Conservation (phyloP, 2,797 vertebrate species). For the Propithecus perrieri region DNA sequence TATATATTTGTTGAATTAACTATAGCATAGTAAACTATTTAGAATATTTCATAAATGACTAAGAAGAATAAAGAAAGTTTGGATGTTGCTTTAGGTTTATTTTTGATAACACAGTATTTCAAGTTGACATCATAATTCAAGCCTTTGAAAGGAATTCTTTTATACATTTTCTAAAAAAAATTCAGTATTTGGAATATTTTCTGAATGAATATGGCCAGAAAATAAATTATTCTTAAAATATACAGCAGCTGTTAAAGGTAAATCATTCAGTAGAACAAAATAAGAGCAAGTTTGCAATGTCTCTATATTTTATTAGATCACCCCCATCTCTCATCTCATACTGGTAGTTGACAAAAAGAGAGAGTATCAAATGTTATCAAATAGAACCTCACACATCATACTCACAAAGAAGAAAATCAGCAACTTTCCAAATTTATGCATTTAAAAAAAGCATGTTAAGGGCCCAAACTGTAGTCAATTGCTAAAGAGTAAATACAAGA, state of each 20-base stretch:
- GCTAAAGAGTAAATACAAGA: slow-evolving; percentile 86
- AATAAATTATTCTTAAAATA: background rate
- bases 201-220: background rate
- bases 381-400: slow-evolving; percentile 53
- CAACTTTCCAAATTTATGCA: slow-evolving; percentile 80
- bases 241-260: slow-evolving; percentile 7
- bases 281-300: background rate
- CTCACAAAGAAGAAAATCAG: slow-evolving; percentile 79
- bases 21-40: background rate
- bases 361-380: slow-evolving; percentile 77
- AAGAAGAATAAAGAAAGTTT: background rate
- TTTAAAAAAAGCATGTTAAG: slow-evolving; percentile 85
- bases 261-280: background rate
- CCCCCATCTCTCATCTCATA: slow-evolving; percentile 64
- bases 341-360: slow-evolving; percentile 56
- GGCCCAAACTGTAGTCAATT: slow-evolving; percentile 85
- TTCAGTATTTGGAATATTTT: background rate
- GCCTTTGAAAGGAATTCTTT: background rate
- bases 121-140: background rate
- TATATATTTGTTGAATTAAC: background rate
- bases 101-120: background rate
- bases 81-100: background rate
- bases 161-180: background rate
- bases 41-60: background rate
- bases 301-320: background rate